Evolutionary conservation across 2,888 invertebrate species (phyloP).

Genomic region (Drosophila tripunctata): DNA sequence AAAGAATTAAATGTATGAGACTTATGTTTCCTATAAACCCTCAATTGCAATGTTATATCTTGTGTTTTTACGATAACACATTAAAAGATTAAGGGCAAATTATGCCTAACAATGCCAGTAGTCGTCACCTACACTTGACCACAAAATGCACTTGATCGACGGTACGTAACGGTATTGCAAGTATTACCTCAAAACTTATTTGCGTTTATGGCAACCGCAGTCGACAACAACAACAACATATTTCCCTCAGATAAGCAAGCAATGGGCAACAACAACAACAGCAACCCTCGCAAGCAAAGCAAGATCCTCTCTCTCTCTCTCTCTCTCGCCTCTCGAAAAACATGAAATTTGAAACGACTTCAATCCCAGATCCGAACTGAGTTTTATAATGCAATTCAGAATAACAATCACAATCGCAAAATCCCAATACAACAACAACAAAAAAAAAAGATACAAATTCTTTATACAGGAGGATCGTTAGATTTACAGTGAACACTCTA

Average conservation of each 20-base stretch:
- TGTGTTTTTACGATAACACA: neutral
- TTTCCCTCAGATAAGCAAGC: constrained; percentile 12
- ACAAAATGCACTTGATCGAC: constrained; percentile 50
- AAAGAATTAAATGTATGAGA: too few species aligned
- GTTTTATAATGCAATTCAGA: constrained; percentile 22
- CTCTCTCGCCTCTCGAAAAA: constrained; percentile 6
- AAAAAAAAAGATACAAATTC: constrained; percentile 22
- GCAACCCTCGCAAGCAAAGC: neutral
- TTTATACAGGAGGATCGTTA: neutral
- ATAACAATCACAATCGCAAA: constrained; percentile 12
- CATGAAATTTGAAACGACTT: constrained; percentile 64
- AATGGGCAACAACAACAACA: neutral
- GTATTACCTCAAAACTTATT: constrained; percentile 42
- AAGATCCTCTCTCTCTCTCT: neutral
- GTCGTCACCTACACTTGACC: constrained; percentile 37
- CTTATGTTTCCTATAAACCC: too few species aligned
- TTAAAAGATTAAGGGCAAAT: neutral
- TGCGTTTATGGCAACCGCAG: constrained; percentile 56
- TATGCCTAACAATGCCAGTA: neutral
- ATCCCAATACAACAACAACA: too few species aligned
- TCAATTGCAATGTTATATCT: neutral
- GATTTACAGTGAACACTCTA: constrained; percentile 9
- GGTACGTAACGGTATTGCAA: constrained; percentile 46
- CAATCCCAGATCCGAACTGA: constrained; percentile 52
- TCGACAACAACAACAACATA: constrained; percentile 45